phyloP scores from a whole-genome alignment of 2,797 vertebrate species.

The Urophycis tenuis region DNA sequence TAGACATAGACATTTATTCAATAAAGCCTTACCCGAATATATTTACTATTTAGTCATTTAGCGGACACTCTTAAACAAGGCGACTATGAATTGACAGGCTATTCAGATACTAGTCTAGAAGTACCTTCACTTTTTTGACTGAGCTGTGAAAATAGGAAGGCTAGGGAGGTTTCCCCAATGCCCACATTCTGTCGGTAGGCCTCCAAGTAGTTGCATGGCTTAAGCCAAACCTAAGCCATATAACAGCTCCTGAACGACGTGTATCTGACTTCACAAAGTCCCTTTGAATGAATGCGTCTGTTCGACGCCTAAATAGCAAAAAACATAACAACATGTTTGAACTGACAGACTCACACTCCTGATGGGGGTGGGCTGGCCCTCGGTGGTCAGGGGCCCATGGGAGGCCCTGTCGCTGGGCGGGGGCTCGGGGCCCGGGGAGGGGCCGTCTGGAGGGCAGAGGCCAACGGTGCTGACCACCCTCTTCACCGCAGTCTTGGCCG shows the following conservation, averaged over 20 bases:
- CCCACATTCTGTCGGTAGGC: too few species aligned
- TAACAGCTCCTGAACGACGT: neutral
- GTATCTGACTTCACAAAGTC: neutral
- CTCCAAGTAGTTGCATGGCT: too few species aligned
- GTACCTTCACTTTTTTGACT: too few species aligned
- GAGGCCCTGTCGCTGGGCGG: constrained; percentile 45
- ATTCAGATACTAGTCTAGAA: too few species aligned
- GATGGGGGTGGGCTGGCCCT: constrained; percentile 70
- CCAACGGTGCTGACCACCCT: constrained; percentile 72
- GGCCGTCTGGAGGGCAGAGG: constrained; percentile 77
- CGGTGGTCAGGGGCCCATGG: constrained; percentile 56
- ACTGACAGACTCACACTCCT: constrained; percentile 50
- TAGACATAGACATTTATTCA: neutral
- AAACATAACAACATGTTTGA: neutral
- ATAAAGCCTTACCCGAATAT: neutral
- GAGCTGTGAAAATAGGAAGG: too few species aligned
- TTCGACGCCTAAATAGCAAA: neutral
- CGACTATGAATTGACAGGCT: too few species aligned
- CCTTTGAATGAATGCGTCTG: neutral
- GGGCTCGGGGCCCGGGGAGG: constrained; percentile 77
- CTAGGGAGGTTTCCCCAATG: too few species aligned
- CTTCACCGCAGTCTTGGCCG: constrained; percentile 30
- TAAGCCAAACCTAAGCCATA: neutral
- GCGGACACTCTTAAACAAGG: too few species aligned
- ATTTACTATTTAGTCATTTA: neutral